phyloP scores from a whole-genome alignment of 1,140 invertebrate species.

The Caenorhabditis brenneri region DNA sequence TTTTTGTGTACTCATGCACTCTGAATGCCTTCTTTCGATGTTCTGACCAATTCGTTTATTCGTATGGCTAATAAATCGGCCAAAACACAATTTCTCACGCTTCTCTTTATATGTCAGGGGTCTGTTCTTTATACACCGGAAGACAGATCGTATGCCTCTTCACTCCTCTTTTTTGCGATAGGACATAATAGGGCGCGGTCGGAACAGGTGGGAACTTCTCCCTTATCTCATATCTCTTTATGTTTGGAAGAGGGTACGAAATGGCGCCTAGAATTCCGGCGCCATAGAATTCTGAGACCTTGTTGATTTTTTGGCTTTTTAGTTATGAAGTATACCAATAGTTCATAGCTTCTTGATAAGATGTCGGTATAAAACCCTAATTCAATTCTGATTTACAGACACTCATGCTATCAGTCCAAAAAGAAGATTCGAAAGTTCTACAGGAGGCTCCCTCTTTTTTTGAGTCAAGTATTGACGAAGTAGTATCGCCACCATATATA shows the following conservation, averaged over 20 bases:
- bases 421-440: neutral
- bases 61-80: neutral
- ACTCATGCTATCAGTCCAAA: neutral
- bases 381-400: neutral
- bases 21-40: neutral
- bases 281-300: neutral
- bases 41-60: neutral
- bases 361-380: neutral
- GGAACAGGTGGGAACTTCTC: conserved; percentile 10
- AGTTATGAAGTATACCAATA: neutral
- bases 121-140: neutral
- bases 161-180: neutral
- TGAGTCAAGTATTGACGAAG: neutral
- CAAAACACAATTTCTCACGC: conserved; percentile 20
- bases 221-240: neutral
- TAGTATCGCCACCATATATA: neutral
- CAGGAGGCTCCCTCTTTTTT: neutral
- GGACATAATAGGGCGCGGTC: conserved; percentile 4
- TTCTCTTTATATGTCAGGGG: neutral
- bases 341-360: neutral
- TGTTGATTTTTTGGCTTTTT: conserved; percentile 8
- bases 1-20: neutral
- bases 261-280: conserved; percentile 32
- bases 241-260: neutral
- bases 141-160: neutral